These are phyloP conservation scores for Drosophila eohydei DNA, from an alignment of 2,888 invertebrate genomes.

Conservation along the genomic window DNA sequence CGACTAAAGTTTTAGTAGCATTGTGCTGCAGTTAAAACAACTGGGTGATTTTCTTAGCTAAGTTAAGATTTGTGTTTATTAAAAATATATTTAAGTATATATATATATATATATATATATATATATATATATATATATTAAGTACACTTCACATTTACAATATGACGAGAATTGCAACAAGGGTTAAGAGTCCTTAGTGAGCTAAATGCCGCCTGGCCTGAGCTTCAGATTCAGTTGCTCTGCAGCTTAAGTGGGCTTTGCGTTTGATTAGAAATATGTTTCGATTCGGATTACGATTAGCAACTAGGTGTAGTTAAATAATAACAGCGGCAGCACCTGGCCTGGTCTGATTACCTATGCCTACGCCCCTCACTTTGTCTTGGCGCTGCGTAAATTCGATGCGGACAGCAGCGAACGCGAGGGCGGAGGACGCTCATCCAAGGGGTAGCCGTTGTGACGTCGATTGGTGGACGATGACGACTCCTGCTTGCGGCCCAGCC, in stretches of 20 bases:
- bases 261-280: conserved; percentile 59
- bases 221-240: conserved; percentile 3
- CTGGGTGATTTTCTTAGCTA: conserved; percentile 9
- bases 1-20: neutral
- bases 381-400: conserved; percentile 79
- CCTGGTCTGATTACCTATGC: neutral
- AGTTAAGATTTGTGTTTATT: conserved; percentile 71
- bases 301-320: conserved; percentile 54
- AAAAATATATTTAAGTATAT: conserved; percentile 33
- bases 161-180: conserved; percentile 80
- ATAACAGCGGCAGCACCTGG: conserved; percentile 54
- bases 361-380: conserved; percentile 47
- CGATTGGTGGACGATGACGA: conserved; percentile 54
- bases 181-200: conserved; percentile 57
- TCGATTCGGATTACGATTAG: conserved; percentile 56
- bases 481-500: conserved; percentile 77
- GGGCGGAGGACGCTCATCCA: conserved; percentile 81
- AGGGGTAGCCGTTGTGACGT: conserved; percentile 69
- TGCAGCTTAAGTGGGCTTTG: conserved; percentile 17
- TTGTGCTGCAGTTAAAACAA: neutral
- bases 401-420: conserved; percentile 82
- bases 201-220: conserved; percentile 30
- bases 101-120: conserved; percentile 24
- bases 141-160: conserved; percentile 72
- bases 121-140: conserved; percentile 20